These are phyloP conservation scores for Dynastes hyllus DNA, from an alignment of 2,888 invertebrate species.

Conservation along the genomic window DNA sequence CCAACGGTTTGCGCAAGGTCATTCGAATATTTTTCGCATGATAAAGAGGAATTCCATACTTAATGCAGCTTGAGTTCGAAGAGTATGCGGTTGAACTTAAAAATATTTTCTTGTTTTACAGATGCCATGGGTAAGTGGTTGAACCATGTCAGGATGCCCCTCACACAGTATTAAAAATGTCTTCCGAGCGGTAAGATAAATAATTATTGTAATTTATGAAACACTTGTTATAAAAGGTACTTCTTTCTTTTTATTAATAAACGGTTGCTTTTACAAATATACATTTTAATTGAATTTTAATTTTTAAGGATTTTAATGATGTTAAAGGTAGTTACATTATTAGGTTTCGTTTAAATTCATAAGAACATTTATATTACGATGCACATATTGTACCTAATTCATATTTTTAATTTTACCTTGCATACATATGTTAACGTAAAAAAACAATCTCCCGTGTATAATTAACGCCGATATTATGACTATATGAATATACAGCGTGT, in stretches of 20 bases:
- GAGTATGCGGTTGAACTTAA: conserved; percentile 35
- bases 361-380: too few relatives aligned
- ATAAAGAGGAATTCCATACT: conserved; percentile 41
- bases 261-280: neutral
- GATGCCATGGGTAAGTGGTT: conserved; percentile 86
- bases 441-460: too few relatives aligned
- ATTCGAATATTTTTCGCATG: conserved; percentile 34
- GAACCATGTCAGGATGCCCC: conserved; percentile 51
- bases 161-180: conserved; percentile 48
- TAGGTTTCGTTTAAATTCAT: too few relatives aligned
- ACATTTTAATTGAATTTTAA: conserved; percentile 12
- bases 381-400: too few relatives aligned
- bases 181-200: conserved; percentile 41
- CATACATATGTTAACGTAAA: too few relatives aligned
- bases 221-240: conserved; percentile 15
- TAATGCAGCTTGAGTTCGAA: conserved; percentile 31
- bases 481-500: too few relatives aligned
- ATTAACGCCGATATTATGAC: too few relatives aligned
- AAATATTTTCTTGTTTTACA: conserved; percentile 77
- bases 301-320: neutral
- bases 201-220: conserved; percentile 24
- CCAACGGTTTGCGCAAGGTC: conserved; percentile 41
- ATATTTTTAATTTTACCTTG: too few relatives aligned
- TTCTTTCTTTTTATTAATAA: conserved; percentile 1
- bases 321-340: too few relatives aligned